phyloP scores from a whole-genome alignment of 2,113 vertebrate species.

The Myiozetetes cayanensis region DNA sequence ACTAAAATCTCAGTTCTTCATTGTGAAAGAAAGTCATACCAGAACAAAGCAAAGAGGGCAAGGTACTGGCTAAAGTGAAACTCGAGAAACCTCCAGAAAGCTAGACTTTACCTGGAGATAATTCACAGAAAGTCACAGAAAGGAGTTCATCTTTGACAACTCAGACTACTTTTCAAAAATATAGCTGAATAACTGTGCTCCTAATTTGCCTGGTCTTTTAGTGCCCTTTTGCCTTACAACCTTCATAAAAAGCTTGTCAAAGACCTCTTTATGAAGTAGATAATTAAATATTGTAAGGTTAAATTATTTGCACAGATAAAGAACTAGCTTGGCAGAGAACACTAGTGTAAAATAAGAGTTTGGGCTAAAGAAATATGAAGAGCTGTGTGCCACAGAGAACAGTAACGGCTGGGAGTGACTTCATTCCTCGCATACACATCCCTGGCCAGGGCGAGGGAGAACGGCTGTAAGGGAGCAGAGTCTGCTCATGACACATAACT shows the following conservation, averaged over 20 bases:
- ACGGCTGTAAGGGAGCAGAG: neutral
- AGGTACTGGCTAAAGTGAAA: neutral
- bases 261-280: neutral
- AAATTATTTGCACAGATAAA: neutral
- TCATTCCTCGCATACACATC: neutral
- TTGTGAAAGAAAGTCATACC: neutral
- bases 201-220: neutral
- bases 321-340: neutral
- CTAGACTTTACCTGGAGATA: neutral
- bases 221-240: neutral
- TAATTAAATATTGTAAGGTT: neutral
- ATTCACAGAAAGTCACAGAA: neutral
- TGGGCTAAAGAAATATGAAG: neutral
- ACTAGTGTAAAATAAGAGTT: neutral
- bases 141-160: neutral
- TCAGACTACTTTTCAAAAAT: neutral
- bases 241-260: neutral
- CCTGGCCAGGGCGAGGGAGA: neutral
- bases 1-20: neutral
- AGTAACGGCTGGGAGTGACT: conserved; percentile 40
- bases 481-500: conserved; percentile 12
- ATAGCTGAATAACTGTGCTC: neutral
- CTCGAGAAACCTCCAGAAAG: neutral
- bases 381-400: neutral
- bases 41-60: neutral